Conservation (phyloP, 2,113 vertebrate species). For the Chitala chitala region DNA sequence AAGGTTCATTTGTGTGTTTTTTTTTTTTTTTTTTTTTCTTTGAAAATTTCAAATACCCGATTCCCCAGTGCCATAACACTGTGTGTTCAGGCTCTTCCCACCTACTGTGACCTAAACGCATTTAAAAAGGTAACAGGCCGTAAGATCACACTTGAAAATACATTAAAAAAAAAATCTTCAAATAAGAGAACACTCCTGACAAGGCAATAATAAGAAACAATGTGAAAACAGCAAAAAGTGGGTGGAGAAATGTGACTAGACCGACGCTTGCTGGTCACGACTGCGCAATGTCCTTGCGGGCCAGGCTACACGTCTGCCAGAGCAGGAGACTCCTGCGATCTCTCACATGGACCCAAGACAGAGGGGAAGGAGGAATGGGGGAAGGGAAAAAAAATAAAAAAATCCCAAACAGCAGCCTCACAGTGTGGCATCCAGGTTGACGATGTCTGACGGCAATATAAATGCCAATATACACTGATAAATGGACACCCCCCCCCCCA, state of each 20-base stretch:
- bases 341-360: too few relatives aligned
- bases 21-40: too few relatives aligned
- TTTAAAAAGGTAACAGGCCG: neutral
- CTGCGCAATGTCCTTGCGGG: neutral
- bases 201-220: slow-evolving; percentile 39
- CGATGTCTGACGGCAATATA: neutral
- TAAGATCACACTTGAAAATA: neutral
- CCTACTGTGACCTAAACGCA: neutral
- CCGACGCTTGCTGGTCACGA: neutral
- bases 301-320: slow-evolving; percentile 10
- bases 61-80: too few relatives aligned
- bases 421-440: slow-evolving; percentile 15
- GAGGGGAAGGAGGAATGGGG: too few relatives aligned
- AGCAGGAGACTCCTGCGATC: slow-evolving; percentile 18
- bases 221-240: slow-evolving; percentile 1
- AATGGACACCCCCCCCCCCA: neutral
- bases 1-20: too few relatives aligned
- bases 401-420: slow-evolving; percentile 8
- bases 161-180: slow-evolving; percentile 20
- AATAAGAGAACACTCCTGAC: slow-evolving; percentile 46
- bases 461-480: neutral
- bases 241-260: slow-evolving; percentile 8
- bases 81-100: neutral
- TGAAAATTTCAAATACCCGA: too few relatives aligned
- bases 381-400: neutral